phyloP scores from a whole-genome alignment of 2,113 vertebrate species.

The Caranx melampygus region DNA sequence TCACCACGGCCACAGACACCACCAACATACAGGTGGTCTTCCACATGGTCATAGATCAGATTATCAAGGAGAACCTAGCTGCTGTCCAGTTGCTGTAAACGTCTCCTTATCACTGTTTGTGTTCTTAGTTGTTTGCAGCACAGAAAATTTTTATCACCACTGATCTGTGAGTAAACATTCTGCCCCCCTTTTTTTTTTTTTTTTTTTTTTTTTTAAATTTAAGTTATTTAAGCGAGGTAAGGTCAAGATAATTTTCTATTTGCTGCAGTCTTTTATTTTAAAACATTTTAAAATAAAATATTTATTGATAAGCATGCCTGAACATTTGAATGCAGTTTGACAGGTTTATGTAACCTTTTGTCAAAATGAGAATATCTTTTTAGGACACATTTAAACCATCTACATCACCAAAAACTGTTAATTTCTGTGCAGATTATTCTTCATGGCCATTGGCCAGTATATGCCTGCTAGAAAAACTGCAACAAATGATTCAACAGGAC shows the following conservation, averaged over 20 bases:
- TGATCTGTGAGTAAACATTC: background rate
- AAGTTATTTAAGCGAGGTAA: background rate
- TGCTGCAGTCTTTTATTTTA: slow-evolving; percentile 37
- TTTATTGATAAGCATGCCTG: slow-evolving; percentile 2
- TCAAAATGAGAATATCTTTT: no score
- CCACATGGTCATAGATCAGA: slow-evolving; percentile 74
- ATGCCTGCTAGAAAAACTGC: background rate
- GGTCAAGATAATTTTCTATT: background rate
- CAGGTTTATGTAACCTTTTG: no score
- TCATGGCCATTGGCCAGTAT: background rate
- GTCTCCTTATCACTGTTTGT: background rate
- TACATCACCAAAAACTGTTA: background rate
- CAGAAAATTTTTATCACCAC: background rate
- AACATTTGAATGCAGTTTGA: background rate
- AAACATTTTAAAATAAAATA: slow-evolving; percentile 68
- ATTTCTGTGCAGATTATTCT: no score
- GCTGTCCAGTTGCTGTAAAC: slow-evolving; percentile 71
- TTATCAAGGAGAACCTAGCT: slow-evolving; percentile 73
- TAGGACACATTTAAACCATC: background rate
- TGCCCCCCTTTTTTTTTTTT: no score
- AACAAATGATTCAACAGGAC: background rate
- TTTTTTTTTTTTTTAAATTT: background rate
- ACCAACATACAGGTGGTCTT: slow-evolving; percentile 70
- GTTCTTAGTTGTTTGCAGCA: background rate
- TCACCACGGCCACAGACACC: slow-evolving; percentile 81